phyloP scores from a whole-genome alignment of 2,113 vertebrate genomes.

The Spermophilus dauricus region DNA sequence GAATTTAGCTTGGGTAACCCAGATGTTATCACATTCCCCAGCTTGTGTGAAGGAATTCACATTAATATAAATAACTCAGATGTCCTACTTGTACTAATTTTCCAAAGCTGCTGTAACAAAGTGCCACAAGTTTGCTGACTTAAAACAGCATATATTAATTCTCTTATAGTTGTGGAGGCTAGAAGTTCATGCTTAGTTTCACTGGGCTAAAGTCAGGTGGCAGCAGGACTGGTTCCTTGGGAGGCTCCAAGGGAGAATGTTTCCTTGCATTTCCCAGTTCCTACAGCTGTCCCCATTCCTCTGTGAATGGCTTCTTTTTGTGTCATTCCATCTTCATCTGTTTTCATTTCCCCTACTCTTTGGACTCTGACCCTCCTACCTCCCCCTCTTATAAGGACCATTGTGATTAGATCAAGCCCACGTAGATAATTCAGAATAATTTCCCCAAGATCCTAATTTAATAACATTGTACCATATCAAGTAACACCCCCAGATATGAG shows the following conservation, averaged over 20 bases:
- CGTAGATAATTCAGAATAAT: neutral
- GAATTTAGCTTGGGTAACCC: slow-evolving; percentile 35
- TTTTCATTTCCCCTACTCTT: neutral
- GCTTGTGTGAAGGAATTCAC: slow-evolving; percentile 33
- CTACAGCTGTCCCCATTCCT: neutral
- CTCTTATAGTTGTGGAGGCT: neutral
- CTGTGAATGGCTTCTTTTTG: neutral
- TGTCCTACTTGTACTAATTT: slow-evolving; percentile 63
- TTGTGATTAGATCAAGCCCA: neutral
- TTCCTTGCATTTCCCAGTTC: neutral
- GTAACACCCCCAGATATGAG: neutral
- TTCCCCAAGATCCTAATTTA: neutral
- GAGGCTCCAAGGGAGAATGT: neutral
- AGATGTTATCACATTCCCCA: neutral
- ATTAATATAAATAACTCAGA: slow-evolving; percentile 48
- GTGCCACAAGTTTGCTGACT: neutral
- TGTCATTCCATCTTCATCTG: neutral
- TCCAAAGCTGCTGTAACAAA: slow-evolving; percentile 50
- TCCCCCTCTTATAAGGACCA: neutral
- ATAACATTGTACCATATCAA: neutral
- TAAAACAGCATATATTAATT: slow-evolving; percentile 12
- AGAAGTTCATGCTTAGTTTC: neutral
- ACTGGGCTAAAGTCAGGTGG: neutral
- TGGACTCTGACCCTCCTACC: neutral
- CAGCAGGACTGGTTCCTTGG: neutral